Percentiles rank a stretch among this genome's conserved stretches.
These are phyloP conservation scores for Coregonus ussuriensis DNA, from an alignment of 2,797 vertebrate species.

Conservation along the genomic window DNA sequence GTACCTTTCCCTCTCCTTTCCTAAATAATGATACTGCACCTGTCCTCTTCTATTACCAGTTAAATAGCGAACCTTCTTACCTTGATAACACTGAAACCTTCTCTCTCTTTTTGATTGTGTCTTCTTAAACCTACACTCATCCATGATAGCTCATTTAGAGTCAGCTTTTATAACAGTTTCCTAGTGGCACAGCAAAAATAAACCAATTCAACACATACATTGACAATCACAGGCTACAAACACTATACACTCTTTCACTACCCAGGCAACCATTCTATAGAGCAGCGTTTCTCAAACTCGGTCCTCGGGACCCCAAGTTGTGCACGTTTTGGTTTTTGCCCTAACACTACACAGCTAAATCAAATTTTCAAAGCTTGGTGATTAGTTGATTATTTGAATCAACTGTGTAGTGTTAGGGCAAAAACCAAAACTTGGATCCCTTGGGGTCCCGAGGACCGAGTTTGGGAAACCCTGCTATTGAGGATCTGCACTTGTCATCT, in stretches of 20 bases:
- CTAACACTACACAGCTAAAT: no score
- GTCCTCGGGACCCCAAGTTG: no score
- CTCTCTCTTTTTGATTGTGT: no score
- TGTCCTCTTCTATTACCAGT: neutral
- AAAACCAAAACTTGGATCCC: no score
- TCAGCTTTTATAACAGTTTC: neutral
- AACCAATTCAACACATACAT: neutral
- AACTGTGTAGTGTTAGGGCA: no score
- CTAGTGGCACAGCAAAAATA: neutral
- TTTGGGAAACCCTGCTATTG: no score
- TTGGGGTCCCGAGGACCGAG: no score
- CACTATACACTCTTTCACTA: neutral
- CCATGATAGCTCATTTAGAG: neutral
- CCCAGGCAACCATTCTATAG: neutral
- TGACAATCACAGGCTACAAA: neutral
- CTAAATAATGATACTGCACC: constrained; percentile 17
- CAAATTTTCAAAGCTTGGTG: no score
- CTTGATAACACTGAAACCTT: neutral
- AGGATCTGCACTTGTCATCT: neutral
- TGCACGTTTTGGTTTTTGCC: no score
- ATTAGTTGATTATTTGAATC: no score
- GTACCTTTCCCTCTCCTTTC: constrained; percentile 26
- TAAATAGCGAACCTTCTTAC: neutral
- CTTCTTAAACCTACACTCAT: neutral
- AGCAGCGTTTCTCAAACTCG: no score